These are phyloP conservation scores for Gymnodraco acuticeps DNA, from an alignment of 2,797 vertebrate genomes.

Conservation along the genomic window DNA sequence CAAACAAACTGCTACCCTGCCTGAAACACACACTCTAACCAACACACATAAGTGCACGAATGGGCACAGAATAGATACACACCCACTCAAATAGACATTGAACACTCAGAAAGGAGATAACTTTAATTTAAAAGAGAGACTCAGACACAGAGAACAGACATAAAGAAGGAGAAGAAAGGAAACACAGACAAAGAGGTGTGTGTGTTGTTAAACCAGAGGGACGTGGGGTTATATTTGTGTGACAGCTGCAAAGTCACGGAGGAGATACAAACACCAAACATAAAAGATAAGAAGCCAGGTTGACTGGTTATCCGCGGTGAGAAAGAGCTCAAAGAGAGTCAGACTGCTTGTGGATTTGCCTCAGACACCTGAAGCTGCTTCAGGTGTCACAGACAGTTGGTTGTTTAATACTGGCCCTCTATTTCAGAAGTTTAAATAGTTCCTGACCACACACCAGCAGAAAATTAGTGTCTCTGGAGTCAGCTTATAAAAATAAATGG, in stretches of 20 bases:
- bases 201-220: constrained; percentile 45
- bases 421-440: constrained; percentile 21
- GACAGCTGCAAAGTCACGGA: constrained; percentile 38
- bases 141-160: constrained; percentile 21
- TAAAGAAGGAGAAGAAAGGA: constrained; percentile 14
- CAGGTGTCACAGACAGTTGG: constrained; percentile 20
- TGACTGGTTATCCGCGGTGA: constrained; percentile 62
- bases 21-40: constrained; percentile 27
- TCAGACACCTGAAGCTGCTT: constrained; percentile 49
- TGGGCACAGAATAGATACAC: constrained; percentile 31
- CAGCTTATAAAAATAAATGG: constrained; percentile 6
- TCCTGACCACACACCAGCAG: neutral
- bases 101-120: constrained; percentile 42
- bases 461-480: constrained; percentile 18
- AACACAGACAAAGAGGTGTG: constrained; percentile 40
- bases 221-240: constrained; percentile 55
- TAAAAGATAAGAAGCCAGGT: constrained; percentile 59
- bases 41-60: neutral
- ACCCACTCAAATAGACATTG: constrained; percentile 28
- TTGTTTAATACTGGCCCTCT: constrained; percentile 10
- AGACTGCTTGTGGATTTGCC: constrained; percentile 33
- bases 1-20: constrained; percentile 33
- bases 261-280: constrained; percentile 65
- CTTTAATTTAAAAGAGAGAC: constrained; percentile 54
- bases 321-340: constrained; percentile 43